Evolutionary conservation across 2,797 vertebrate genomes (phyloP).

Genomic region (Petrocephalus sullivani): DNA sequence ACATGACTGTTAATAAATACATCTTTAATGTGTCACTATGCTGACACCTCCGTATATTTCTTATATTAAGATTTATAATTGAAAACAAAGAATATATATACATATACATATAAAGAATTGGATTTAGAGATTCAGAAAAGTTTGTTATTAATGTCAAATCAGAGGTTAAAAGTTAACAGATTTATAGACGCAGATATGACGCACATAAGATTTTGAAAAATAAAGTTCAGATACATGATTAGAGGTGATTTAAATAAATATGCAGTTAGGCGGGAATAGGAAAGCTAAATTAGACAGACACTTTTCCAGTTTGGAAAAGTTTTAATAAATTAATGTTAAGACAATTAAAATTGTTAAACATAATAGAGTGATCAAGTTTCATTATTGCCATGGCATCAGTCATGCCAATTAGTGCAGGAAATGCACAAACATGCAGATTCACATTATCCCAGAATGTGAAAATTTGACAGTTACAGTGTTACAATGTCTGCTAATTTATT

Average conservation of each 20-base stretch:
- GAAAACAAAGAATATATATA: not conserved
- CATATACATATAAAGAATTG: no score
- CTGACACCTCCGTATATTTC: not conserved
- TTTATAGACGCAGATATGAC: not conserved
- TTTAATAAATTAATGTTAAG: not conserved
- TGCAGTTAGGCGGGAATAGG: not conserved
- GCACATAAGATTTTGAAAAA: not conserved
- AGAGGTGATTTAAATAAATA: not conserved
- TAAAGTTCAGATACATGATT: not conserved
- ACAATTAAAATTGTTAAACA: not conserved
- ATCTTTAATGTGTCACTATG: not conserved
- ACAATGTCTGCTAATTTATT: slow-evolving; percentile 8
- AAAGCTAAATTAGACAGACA: not conserved
- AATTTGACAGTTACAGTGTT: not conserved
- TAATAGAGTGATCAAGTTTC: not conserved
- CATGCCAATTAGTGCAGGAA: not conserved
- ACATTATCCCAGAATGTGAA: not conserved
- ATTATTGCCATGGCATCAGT: not conserved
- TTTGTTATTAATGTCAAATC: not conserved
- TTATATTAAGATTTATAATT: not conserved
- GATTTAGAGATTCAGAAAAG: not conserved
- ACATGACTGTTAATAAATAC: not conserved
- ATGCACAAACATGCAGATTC: not conserved
- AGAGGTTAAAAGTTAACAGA: not conserved
- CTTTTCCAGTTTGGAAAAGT: not conserved